Conservation (phyloP, 1,140 invertebrate species). For the Drosophila tani region DNA sequence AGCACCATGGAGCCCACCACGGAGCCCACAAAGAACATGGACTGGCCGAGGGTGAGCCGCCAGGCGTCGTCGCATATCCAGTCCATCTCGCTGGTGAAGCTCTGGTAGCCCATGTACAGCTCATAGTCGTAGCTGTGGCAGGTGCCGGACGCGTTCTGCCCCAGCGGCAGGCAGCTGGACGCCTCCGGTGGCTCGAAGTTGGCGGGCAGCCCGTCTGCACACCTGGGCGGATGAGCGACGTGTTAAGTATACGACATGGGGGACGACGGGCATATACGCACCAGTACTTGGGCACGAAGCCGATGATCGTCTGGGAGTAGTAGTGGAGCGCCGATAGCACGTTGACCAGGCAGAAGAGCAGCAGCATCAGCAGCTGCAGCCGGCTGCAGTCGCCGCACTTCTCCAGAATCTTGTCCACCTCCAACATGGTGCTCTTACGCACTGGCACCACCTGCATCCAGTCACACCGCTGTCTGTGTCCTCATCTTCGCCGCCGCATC, state of each 20-base stretch:
- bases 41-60: constrained; percentile 86
- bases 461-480: not conserved
- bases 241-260: constrained; percentile 26
- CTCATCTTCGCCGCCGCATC: constrained; percentile 21
- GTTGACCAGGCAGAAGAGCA: constrained; percentile 86
- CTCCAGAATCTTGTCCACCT: constrained; percentile 85
- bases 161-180: constrained; percentile 52
- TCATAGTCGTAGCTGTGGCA: constrained; percentile 67
- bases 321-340: constrained; percentile 86
- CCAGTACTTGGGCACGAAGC: constrained; percentile 85
- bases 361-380: constrained; percentile 87
- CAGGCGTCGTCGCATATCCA: constrained; percentile 87
- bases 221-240: constrained; percentile 51
- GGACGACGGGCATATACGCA: constrained; percentile 45
- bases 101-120: constrained; percentile 72
- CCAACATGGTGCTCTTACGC: constrained; percentile 48
- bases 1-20: constrained; percentile 86
- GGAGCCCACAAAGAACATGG: constrained; percentile 87
- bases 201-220: constrained; percentile 43
- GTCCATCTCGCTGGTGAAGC: constrained; percentile 72
- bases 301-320: constrained; percentile 87
- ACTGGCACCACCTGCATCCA: constrained; percentile 24
- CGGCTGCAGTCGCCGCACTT: constrained; percentile 87
- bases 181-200: constrained; percentile 4
- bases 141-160: constrained; percentile 3